Conservation (phyloP, 1,140 invertebrate genomes). For the Pentalonia nigronervosa region DNA sequence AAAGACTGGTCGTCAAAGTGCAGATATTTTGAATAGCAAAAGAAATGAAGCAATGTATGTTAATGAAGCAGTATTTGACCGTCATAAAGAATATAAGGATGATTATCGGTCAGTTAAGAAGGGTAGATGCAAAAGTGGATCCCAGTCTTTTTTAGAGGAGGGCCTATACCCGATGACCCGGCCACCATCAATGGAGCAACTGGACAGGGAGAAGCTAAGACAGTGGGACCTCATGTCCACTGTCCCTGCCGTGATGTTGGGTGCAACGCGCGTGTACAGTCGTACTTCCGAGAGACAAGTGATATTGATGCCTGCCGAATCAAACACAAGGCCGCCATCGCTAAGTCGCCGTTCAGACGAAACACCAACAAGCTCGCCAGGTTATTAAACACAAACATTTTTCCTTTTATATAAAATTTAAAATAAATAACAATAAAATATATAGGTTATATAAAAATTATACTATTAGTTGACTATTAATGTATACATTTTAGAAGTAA, state of each 20-base stretch:
- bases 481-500: constrained; percentile 34
- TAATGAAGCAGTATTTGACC: constrained; percentile 70
- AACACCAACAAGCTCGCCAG: constrained; percentile 61
- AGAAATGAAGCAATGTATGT: constrained; percentile 70
- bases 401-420: not conserved
- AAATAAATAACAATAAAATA: not conserved
- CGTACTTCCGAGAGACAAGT: constrained; percentile 57
- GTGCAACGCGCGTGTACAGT: constrained; percentile 58
- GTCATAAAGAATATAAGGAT: constrained; percentile 61
- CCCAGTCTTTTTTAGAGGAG: constrained; percentile 68
- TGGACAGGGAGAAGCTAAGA: constrained; percentile 83
- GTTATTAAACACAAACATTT: constrained; percentile 55
- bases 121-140: constrained; percentile 57
- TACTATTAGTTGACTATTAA: constrained; percentile 25
- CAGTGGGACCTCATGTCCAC: constrained; percentile 89
- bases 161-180: constrained; percentile 65
- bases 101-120: constrained; percentile 61
- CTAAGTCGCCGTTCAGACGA: constrained; percentile 55
- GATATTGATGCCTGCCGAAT: constrained; percentile 53
- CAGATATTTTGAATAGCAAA: constrained; percentile 58
- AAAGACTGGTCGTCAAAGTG: constrained; percentile 59
- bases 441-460: not conserved
- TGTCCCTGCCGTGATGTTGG: constrained; percentile 67
- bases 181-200: constrained; percentile 66
- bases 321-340: constrained; percentile 55